Percentiles rank a stretch among this genome's conserved stretches.
These are phyloP conservation scores for Monoplex corrugatus DNA, from an alignment of 2,888 invertebrate genomes.

Conservation along the genomic window DNA sequence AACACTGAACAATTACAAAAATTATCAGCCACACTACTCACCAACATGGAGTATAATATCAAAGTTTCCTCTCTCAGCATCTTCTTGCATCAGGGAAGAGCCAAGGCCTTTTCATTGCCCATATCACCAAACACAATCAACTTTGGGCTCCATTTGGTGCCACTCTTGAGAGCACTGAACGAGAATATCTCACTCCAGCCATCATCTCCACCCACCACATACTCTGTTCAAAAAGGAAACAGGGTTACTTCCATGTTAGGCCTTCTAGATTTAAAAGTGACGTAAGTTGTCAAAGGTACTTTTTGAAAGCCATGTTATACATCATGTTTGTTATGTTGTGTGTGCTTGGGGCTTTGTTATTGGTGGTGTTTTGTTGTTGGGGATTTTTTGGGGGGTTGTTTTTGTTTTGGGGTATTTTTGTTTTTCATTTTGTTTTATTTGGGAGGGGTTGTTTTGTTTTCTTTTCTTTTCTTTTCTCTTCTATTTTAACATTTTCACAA, in stretches of 20 bases:
- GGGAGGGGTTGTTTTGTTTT: no score
- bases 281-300: background rate
- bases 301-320: no score
- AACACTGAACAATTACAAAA: no score
- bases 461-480: no score
- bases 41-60: slow-evolving; percentile 91
- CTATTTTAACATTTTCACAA: no score
- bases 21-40: slow-evolving; percentile 50
- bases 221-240: slow-evolving; percentile 58
- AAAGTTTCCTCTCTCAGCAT: slow-evolving; percentile 88
- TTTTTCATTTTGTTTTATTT: no score
- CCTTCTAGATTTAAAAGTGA: no score
- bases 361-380: no score
- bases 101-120: slow-evolving; percentile 90
- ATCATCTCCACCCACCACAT: slow-evolving; percentile 71
- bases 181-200: slow-evolving; percentile 92
- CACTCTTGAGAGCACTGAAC: slow-evolving; percentile 88
- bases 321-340: no score
- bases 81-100: slow-evolving; percentile 90
- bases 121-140: slow-evolving; percentile 65
- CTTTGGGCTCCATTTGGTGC: slow-evolving; percentile 88
- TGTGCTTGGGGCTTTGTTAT: no score
- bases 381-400: no score
- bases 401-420: no score
- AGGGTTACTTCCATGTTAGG: background rate